Conservation (phyloP, 2,113 vertebrate species). For the Tragelaphus imberbis region DNA sequence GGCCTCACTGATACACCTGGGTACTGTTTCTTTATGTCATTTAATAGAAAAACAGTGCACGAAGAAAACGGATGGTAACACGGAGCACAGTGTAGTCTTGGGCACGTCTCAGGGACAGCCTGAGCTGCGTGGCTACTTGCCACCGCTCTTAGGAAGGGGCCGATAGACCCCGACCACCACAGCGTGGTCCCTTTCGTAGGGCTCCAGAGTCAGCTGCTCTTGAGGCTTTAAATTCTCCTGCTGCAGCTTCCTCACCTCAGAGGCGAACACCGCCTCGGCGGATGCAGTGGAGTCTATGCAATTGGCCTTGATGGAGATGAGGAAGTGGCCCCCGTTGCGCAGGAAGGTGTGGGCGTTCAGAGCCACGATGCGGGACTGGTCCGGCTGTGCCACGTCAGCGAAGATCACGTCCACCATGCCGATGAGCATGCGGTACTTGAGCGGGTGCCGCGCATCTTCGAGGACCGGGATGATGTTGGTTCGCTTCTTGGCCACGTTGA, state of each 20-base stretch:
- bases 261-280: slow-evolving; percentile 89
- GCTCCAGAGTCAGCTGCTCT: slow-evolving; percentile 93
- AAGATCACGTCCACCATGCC: slow-evolving; percentile 96
- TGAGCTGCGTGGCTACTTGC: slow-evolving; percentile 63
- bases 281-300: slow-evolving; percentile 93
- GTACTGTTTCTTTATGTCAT: background rate
- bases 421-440: slow-evolving; percentile 93
- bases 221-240: slow-evolving; percentile 92
- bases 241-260: slow-evolving; percentile 91
- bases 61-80: background rate
- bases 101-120: slow-evolving; percentile 66
- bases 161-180: slow-evolving; percentile 93
- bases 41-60: slow-evolving; percentile 45
- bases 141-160: slow-evolving; percentile 49
- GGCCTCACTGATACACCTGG: background rate
- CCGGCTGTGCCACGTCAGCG: slow-evolving; percentile 93
- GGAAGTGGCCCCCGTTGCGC: slow-evolving; percentile 92
- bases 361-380: slow-evolving; percentile 93
- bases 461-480: slow-evolving; percentile 95
- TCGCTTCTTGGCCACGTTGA: slow-evolving; percentile 92
- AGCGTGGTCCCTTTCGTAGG: slow-evolving; percentile 93
- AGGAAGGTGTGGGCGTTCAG: slow-evolving; percentile 94
- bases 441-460: slow-evolving; percentile 91
- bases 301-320: slow-evolving; percentile 95
- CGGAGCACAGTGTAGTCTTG: slow-evolving; percentile 73